Conservation (phyloP, 2,888 invertebrate genomes). For the Lepidocyrtinus sp. region DNA sequence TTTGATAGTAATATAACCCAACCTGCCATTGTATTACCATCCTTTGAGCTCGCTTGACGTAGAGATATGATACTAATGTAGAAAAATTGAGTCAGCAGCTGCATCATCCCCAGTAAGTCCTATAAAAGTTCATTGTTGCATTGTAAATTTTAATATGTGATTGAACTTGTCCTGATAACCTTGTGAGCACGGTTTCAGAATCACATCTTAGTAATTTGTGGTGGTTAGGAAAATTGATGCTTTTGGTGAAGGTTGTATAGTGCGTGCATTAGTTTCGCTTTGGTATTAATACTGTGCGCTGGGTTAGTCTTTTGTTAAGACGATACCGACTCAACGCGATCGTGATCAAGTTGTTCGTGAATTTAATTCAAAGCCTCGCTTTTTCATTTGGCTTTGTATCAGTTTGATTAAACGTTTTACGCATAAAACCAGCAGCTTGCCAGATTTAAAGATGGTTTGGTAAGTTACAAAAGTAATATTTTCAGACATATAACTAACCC, state of each 20-base stretch:
- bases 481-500: too few species aligned
- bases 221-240: background rate
- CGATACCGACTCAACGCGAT: background rate
- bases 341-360: background rate
- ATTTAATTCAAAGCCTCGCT: background rate
- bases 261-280: background rate
- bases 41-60: too few species aligned
- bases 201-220: constrained; percentile 18
- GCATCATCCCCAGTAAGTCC: background rate
- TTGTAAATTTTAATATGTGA: constrained; percentile 27
- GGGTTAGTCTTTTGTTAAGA: background rate
- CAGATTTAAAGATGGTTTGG: background rate
- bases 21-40: too few species aligned
- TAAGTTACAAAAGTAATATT: background rate
- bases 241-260: background rate
- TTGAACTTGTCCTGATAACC: constrained; percentile 58
- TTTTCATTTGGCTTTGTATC: too few species aligned
- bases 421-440: too few species aligned
- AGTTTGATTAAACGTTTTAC: too few species aligned
- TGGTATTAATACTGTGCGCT: background rate
- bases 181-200: constrained; percentile 22
- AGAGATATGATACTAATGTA: background rate
- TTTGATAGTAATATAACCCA: too few species aligned
- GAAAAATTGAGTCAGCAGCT: background rate
- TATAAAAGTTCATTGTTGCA: background rate